Conservation (phyloP, 2,113 vertebrate species). For the Nicator chloris region DNA sequence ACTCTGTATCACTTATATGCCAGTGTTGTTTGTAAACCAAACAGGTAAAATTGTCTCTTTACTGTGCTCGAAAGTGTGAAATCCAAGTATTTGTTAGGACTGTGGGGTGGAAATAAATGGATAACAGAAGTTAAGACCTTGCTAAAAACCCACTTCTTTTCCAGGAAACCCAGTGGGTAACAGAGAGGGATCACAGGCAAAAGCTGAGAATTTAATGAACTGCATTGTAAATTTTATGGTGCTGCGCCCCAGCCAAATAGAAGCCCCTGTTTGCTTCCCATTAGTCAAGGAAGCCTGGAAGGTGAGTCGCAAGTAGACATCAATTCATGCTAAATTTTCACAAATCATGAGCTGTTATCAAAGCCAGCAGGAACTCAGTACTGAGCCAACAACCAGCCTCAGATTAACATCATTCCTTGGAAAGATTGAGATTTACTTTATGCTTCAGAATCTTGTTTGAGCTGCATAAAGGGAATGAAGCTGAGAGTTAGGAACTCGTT, state of each 20-base stretch:
- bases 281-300: conserved; percentile 22
- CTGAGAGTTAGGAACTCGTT: background rate
- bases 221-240: background rate
- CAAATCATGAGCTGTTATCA: conserved; percentile 35
- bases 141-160: background rate
- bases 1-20: background rate
- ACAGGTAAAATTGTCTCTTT: background rate
- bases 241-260: background rate
- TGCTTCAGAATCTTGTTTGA: conserved; percentile 44
- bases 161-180: background rate
- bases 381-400: background rate
- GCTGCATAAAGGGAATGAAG: conserved; percentile 6
- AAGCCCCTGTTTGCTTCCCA: background rate
- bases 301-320: background rate
- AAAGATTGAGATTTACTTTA: conserved; percentile 52
- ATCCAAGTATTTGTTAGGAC: background rate
- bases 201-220: background rate
- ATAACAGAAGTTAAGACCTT: background rate
- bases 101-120: background rate
- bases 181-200: background rate
- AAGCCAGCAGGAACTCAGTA: conserved; percentile 23
- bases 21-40: background rate
- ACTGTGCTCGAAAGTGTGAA: background rate
- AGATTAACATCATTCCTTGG: conserved; percentile 48
- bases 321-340: conserved; percentile 37